Conservation (phyloP, 2,113 vertebrate species). For the Pontoporia blainvillei region DNA sequence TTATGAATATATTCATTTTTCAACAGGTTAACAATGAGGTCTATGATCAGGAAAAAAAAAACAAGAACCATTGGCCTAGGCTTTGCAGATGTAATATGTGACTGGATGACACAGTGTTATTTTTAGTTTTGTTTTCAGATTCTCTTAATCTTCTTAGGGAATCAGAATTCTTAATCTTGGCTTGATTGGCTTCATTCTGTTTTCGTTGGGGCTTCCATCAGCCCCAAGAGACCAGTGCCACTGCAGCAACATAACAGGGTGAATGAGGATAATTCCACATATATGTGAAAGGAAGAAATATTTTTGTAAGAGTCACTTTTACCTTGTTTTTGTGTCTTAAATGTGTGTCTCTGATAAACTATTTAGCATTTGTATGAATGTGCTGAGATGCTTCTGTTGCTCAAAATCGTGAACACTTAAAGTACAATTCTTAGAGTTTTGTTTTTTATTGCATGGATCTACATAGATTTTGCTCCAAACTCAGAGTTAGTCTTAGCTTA, state of each 20-base stretch:
- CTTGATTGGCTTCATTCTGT: background rate
- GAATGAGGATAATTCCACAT: background rate
- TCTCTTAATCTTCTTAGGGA: background rate
- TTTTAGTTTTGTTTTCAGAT: background rate
- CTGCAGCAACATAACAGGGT: accelerated
- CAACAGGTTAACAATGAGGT: background rate
- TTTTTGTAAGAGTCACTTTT: background rate
- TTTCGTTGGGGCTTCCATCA: background rate
- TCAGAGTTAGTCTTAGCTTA: background rate
- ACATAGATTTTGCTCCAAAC: background rate
- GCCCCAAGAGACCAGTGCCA: too few species aligned
- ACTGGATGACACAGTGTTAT: background rate
- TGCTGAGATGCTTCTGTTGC: background rate
- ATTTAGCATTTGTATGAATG: background rate
- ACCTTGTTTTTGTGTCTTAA: background rate
- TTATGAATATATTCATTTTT: background rate
- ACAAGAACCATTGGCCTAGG: background rate
- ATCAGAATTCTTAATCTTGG: background rate
- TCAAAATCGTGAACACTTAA: background rate
- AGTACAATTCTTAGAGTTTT: background rate
- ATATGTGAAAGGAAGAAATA: background rate
- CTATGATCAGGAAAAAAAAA: background rate
- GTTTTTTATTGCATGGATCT: background rate
- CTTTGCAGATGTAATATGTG: background rate
- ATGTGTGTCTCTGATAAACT: background rate